Evolutionary conservation across 2,888 invertebrate genomes (phyloP), one percentile per base, ranked within the genome.

Genomic region (Hirtodrosophila confusa): DNA sequence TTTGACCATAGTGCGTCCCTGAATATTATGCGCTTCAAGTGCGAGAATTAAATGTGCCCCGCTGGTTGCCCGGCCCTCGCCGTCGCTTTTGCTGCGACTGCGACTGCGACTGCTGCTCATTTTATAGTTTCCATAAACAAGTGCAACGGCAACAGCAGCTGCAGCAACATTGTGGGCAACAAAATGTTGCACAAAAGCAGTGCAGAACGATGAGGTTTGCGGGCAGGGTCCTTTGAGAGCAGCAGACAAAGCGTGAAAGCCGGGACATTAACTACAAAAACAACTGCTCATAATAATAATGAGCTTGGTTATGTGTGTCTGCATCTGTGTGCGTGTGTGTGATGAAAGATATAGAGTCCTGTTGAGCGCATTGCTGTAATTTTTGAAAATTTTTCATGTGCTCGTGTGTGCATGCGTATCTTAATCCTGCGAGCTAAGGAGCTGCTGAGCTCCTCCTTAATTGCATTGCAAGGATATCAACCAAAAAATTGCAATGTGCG

Each of bases 41-140:
- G 61, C 63, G 51, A 69, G 66, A 69, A 84, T 80, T 84, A 80
- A 86, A 86, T 69, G 74, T 48, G 80, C 68, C 56, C 60, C 50
- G 51, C 58, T 50, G 61, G 48, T 57, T 11, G 45, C 24, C 47
- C 6, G n/a, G 12, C 27, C 11, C 10, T 31, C 27, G 8, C 33
- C 24, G 9, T 23, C 12, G 9, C 27, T 53, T 49, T 40, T 43
- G 29, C 31, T 31, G n/a, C 39, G 40, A 54, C 62, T 55, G n/a
- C 43, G 40, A 55, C 62, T 55, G 43, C 55, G 29, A 43, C 43
- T 51, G 44, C 66, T 75, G 72, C 66, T 72, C 72, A 73, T 71
- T 72, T 73, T 40, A 72, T 76, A 72, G 72, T 65, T 75, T 39
- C 12, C 33, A 43, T 60, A 65, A 72, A 48, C 36, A 48, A 63